Conservation (phyloP, 2,113 vertebrate species). For the Neolamprologus hecqui region DNA sequence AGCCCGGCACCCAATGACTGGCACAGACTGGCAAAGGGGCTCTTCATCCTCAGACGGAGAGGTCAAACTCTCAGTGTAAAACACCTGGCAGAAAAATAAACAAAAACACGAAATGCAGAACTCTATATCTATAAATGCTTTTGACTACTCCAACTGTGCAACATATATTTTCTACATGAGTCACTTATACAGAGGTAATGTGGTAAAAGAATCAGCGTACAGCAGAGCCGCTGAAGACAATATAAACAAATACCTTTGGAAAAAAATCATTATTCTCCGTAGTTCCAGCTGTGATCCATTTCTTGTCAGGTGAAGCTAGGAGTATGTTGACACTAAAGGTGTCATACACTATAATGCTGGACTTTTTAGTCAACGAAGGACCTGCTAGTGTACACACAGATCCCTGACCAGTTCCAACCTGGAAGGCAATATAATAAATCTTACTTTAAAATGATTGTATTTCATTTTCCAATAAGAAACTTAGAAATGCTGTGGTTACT, state of each 20-base stretch:
- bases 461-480: not conserved
- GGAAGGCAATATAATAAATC: not conserved
- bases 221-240: not conserved
- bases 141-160: not conserved
- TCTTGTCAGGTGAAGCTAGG: slow-evolving; percentile 64
- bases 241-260: slow-evolving; percentile 54
- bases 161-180: not conserved
- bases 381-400: slow-evolving; percentile 44
- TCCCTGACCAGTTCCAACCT: slow-evolving; percentile 62
- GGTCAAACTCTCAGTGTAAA: slow-evolving; percentile 53
- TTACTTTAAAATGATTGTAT: not conserved
- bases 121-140: not conserved
- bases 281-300: slow-evolving; percentile 51
- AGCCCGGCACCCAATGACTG: slow-evolving; percentile 24
- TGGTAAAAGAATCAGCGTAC: not conserved
- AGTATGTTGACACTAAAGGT: slow-evolving; percentile 40
- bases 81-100: slow-evolving; percentile 40
- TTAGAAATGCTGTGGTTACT: not conserved
- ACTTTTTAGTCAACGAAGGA: slow-evolving; percentile 52
- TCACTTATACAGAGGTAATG: not conserved
- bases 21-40: slow-evolving; percentile 42
- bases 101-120: not conserved
- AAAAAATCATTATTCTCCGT: slow-evolving; percentile 28
- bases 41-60: slow-evolving; percentile 49
- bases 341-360: slow-evolving; percentile 31